Conservation (phyloP, 2,797 vertebrate species). For the Pelochelys cantorii region DNA sequence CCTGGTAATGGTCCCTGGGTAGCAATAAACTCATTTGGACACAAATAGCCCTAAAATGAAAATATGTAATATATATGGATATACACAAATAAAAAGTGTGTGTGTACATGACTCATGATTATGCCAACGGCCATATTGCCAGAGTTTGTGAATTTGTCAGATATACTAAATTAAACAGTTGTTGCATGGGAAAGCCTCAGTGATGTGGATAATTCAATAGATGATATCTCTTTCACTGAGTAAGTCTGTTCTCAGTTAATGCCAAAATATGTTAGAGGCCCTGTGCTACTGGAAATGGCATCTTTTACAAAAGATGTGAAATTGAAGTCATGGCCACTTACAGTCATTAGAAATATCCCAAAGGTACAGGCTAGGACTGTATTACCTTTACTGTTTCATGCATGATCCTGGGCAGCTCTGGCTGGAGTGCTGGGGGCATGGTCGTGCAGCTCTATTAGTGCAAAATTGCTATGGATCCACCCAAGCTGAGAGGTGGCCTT, state of each 20-base stretch:
- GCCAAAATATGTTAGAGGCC: background rate
- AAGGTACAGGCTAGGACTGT: background rate
- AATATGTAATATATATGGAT: slow-evolving; percentile 28
- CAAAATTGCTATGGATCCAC: background rate
- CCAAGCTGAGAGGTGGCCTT: background rate
- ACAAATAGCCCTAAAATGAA: slow-evolving; percentile 91
- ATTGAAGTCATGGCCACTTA: background rate
- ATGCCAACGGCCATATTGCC: background rate
- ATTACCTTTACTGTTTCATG: background rate
- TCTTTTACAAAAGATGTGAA: slow-evolving; percentile 8
- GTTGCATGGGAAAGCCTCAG: background rate
- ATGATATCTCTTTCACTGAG: background rate
- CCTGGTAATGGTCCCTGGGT: slow-evolving; percentile 97
- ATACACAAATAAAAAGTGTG: background rate
- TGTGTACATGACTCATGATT: background rate
- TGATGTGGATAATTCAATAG: background rate
- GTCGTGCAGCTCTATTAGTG: background rate
- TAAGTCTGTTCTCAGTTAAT: background rate
- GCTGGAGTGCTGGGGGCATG: background rate
- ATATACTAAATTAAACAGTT: accelerated
- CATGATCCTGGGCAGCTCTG: background rate
- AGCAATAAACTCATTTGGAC: slow-evolving; percentile 98
- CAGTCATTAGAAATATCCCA: background rate
- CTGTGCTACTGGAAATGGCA: background rate
- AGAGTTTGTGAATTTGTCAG: background rate